Evolutionary conservation across 37 sponge, comb jelly and placozoan species (phyloP), one percentile per base, ranked within the genome.

Genomic region (Lycopodina hypogea): DNA sequence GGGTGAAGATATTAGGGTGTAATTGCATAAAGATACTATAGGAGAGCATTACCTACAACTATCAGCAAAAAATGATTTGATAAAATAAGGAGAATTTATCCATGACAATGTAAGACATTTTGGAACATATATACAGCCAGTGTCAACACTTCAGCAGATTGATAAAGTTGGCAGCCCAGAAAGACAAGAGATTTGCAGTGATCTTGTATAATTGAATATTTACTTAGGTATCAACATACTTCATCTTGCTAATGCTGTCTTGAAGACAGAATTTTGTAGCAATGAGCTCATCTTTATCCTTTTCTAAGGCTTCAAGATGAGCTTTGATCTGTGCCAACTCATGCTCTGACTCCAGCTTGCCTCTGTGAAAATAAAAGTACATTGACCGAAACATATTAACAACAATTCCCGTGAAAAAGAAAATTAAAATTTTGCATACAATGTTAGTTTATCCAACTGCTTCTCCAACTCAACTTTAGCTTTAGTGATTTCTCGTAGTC

Each of bases 341-440:
- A 42, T 56, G 42, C 74, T 88, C 89, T 59, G 69, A 3, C 57
- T 71, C 72, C 36, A 68, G 14, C 62, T 75, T 88, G 35, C 83
- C 50, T 39, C 84, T 83, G 62, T 34, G 39, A 30, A 32, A 18
- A 45, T 45, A 9, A 45, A 45, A 68, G 4, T 32, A 30, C n/a
- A 36, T 0, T n/a, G n/a, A n/a, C n/a, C n/a, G n/a, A n/a, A 34
- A 39, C 48, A 69, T 6, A 29, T 6, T 14, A n/a, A 2, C 29
- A 15, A 57, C 0, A 35, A 19, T 42, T 33, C 23, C 19, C 53
- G 17, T 71, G 29, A 34, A 57, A 21, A 60, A 21, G 24, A 59
- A 59, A 59, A 12, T 59, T 28, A 19, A 33, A 35, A 30, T 69
- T 28, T 55, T 33, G 18, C 74, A 23, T 60, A 86, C 87, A 48